Evolutionary conservation across 2,113 vertebrate genomes (phyloP), one percentile per base, ranked within the genome.

Genomic region (Tympanuchus pallidicinctus): DNA sequence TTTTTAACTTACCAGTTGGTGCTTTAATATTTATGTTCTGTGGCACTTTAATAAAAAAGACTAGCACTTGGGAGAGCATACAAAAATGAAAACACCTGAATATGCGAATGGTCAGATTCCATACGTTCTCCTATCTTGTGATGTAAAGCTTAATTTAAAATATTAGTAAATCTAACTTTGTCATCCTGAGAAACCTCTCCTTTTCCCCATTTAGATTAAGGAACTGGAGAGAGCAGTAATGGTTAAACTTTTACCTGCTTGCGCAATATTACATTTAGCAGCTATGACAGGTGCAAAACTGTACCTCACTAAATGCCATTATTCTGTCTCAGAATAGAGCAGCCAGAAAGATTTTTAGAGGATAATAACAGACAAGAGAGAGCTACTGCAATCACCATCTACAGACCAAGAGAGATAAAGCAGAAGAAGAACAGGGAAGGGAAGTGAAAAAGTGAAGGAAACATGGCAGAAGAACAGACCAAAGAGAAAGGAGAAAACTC

Each of bases 1-100:
- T 88, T 92, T 92, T 30, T 82, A 70, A 79, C 54, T 91, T 90
- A 82, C 66, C 82, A 89, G 81, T 86, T 90, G 84, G 92, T 34
- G 60, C 67, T 64, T 82, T 22, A 38, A 38, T 2, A 2, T 80
- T 84, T 89, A 36, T 25, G 70, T 69, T 89, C 63, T 65, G 9
- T 20, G 36, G 69, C 67, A 45, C 63, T 73, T 47, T 11, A 79
- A 61, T 42, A 50, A 80, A 67, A 81, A 83, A 79, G 20, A 65
- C n/a, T 89, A 30, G 56, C 50, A 75, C 59, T 56, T 4, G 2
- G 34, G 43, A 25, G 0, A 17, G 52, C 12, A 8, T 11, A 74
- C n/a, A 66, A 17, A n/a, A 65, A 0, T 56, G 65, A 85, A 91
- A 93, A 82, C 10, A 88, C 50, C 45, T 40, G 43, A 91, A 63